Evolutionary conservation across 2,888 invertebrate genomes (phyloP), one percentile per base, ranked within the genome.

Genomic region (Drosophila kambysellisi): DNA sequence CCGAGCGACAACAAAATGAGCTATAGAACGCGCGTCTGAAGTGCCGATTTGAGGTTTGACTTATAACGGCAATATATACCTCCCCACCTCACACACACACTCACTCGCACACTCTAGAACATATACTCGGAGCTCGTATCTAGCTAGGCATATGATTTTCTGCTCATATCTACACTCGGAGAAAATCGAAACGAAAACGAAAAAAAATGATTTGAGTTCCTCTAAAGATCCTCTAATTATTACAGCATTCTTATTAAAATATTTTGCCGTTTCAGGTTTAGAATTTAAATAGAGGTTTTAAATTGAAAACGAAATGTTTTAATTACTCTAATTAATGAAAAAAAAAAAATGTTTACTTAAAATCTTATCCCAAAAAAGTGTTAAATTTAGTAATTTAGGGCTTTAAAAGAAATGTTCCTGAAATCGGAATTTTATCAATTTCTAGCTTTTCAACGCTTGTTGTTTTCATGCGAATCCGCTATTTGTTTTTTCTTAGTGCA

Each of bases 21-120:
- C 82, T 76, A 84, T 77, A 77, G 81, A 87, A 58, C 76, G 85
- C 90, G 80, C 64, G 50, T 73, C 87, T 83, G 83, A 88, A 90
- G 90, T 90, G 90, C 89, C 89, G 82, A 89, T 88, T 89, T 89
- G 83, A 82, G 89, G 83, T 84, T 85, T 86, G 77, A 74, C 84
- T 84, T 89, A 69, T 74, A 70, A 61, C 58, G 74, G 75, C 62
- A 68, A 77, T 78, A 68, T 67, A 82, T 61, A 54, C 60, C 41
- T 35, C 58, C 32, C 48, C 48, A n/a, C 43, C 32, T 20, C 25
- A 58, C 32, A 32, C 52, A 46, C 51, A 43, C 57, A 56, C 54
- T 54, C 25, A 39, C 43, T 20, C 25, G 17, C 29, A 57, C 58
- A 30, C 46, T 20, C 39, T 39, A 39, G 17, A 4, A n/a, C 4